Conservation (phyloP, 2,113 vertebrate genomes). For the Marcusenius ussheri region DNA sequence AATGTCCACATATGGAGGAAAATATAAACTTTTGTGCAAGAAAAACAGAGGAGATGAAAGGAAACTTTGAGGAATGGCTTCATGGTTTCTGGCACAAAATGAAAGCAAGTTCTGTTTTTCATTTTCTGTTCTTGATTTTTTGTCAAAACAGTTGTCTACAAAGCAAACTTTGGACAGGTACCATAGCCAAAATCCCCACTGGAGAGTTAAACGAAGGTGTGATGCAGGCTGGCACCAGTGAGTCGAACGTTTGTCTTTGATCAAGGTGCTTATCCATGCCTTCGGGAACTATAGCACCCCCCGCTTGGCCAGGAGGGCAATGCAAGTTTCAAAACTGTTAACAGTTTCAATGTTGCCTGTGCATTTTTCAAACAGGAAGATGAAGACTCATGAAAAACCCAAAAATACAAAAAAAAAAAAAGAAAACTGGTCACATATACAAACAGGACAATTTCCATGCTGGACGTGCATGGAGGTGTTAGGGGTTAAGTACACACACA, state of each 20-base stretch:
- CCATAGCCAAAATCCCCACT: not conserved
- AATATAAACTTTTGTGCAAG: slow-evolving; percentile 7
- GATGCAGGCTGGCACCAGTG: not conserved
- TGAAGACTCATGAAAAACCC: not conserved
- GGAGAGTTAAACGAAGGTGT: not conserved
- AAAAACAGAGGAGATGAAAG: slow-evolving; percentile 8
- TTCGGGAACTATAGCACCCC: not conserved
- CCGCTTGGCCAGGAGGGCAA: slow-evolving; percentile 1
- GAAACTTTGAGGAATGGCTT: slow-evolving; percentile 5
- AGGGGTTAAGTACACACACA: not conserved
- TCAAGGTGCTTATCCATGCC: not conserved
- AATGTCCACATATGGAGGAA: slow-evolving; percentile 47
- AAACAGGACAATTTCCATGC: slow-evolving; percentile 48
- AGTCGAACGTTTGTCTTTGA: not conserved
- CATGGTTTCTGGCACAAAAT: not conserved
- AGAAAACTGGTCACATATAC: slow-evolving; percentile 29
- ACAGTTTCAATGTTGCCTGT: slow-evolving; percentile 50
- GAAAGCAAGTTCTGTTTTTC: slow-evolving; percentile 22
- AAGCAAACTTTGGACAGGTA: slow-evolving; percentile 12
- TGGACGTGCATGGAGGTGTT: slow-evolving; percentile 21
- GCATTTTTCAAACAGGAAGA: slow-evolving; percentile 28
- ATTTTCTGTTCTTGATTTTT: slow-evolving; percentile 4
- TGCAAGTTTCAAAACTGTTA: slow-evolving; percentile 5
- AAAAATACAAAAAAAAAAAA: slow-evolving; percentile 42
- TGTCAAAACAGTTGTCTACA: not conserved